Conservation (phyloP, 2,113 vertebrate species). For the Phyllostomus discolor region DNA sequence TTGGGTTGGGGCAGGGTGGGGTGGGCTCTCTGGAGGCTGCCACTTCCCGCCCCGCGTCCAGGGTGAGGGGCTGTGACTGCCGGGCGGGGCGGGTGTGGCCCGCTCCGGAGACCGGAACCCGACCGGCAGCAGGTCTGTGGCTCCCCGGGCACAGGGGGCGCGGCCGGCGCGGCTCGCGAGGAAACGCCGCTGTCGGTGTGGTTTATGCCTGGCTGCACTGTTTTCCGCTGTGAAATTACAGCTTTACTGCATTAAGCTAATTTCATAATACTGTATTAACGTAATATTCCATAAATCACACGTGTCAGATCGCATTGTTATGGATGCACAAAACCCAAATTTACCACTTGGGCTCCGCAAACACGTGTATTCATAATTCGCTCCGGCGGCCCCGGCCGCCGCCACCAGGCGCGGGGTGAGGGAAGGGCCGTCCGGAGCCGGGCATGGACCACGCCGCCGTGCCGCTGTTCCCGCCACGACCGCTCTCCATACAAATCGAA, state of each 20-base stretch:
- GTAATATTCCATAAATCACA: slow-evolving; percentile 85
- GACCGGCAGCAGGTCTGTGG: slow-evolving; percentile 45
- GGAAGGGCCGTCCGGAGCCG: slow-evolving; percentile 77
- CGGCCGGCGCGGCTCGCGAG: slow-evolving; percentile 78
- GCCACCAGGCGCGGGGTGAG: slow-evolving; percentile 79
- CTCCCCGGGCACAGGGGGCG: slow-evolving; percentile 75
- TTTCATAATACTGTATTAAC: slow-evolving; percentile 85
- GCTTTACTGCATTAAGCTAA: slow-evolving; percentile 82
- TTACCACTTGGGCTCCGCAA: slow-evolving; percentile 79
- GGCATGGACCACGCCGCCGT: slow-evolving; percentile 72
- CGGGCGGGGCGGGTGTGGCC: background rate
- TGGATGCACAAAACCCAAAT: slow-evolving; percentile 77
- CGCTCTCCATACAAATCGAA: slow-evolving; percentile 81
- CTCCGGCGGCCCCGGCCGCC: slow-evolving; percentile 75
- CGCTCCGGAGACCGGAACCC: background rate
- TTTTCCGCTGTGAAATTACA: slow-evolving; percentile 83
- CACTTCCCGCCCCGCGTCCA: background rate
- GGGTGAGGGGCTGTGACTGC: background rate
- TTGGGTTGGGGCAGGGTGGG: no score
- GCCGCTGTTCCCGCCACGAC: slow-evolving; percentile 59
- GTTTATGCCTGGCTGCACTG: slow-evolving; percentile 73
- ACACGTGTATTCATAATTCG: slow-evolving; percentile 81
- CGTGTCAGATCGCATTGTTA: slow-evolving; percentile 80
- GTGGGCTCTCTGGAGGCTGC: fast-evolving
- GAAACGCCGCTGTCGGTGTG: slow-evolving; percentile 81